Evolutionary conservation across 2,888 invertebrate species (phyloP).

Genomic region (Sylvicola cinctus): DNA sequence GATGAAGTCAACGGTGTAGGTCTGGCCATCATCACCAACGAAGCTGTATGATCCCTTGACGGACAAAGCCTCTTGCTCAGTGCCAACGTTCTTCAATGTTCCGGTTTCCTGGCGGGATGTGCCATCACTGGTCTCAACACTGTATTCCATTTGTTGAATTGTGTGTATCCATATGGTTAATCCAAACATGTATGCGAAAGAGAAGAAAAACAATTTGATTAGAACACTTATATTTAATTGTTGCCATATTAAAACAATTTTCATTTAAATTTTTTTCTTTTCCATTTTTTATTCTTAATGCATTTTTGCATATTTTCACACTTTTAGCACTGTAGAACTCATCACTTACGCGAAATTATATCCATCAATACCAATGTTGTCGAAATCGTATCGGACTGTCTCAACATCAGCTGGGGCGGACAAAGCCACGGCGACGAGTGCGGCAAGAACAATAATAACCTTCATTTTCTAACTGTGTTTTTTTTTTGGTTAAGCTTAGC

Average conservation of each 20-base stretch:
- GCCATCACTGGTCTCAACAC: slow-evolving; percentile 31
- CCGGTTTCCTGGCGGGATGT: slow-evolving; percentile 30
- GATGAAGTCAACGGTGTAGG: slow-evolving; percentile 32
- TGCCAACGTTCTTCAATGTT: slow-evolving; percentile 26
- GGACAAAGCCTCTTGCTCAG: slow-evolving; percentile 30
- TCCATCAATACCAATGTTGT: slow-evolving; percentile 31
- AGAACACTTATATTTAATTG: no score
- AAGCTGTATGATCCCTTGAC: slow-evolving; percentile 31
- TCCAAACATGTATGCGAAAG: no score
- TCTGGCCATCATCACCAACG: slow-evolving; percentile 33
- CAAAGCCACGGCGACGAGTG: slow-evolving; percentile 14
- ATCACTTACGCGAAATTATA: slow-evolving; percentile 30
- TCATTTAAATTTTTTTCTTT: no score
- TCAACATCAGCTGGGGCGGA: slow-evolving; percentile 21
- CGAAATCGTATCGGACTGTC: no score
- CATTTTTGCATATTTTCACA: no score
- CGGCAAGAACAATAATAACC: slow-evolving; percentile 18
- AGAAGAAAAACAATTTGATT: no score
- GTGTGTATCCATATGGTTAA: no score
- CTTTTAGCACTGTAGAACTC: no score
- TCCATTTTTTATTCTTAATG: no score
- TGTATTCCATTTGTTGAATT: no score
- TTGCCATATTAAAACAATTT: not conserved
- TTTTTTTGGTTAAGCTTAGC: slow-evolving; percentile 7
- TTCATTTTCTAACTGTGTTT: slow-evolving; percentile 16